Conservation (phyloP, 2,888 invertebrate species). For the Dioctria linearis region DNA sequence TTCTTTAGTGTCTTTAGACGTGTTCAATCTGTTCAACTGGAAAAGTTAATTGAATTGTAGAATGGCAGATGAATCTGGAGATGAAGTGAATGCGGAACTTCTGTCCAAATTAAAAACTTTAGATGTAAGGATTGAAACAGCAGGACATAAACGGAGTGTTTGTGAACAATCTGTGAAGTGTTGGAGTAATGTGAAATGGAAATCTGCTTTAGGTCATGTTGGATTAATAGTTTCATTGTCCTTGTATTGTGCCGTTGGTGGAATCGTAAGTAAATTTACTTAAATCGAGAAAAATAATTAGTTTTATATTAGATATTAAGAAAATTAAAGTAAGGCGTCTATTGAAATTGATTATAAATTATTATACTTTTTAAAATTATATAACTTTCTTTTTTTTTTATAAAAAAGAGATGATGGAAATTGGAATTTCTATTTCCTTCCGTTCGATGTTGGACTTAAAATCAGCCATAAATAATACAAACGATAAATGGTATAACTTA, state of each 20-base stretch:
- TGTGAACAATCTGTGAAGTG: constrained; percentile 62
- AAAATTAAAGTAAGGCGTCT: no score
- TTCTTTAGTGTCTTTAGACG: not conserved
- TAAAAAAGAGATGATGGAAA: no score
- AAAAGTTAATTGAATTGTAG: constrained; percentile 2
- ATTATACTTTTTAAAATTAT: no score
- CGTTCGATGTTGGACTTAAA: no score
- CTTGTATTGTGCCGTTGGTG: constrained; percentile 85
- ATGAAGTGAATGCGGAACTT: constrained; percentile 69
- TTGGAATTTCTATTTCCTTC: no score
- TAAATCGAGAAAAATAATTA: no score
- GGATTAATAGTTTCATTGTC: constrained; percentile 83
- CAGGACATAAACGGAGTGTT: constrained; percentile 57
- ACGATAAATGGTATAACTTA: no score
- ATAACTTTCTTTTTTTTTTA: no score
- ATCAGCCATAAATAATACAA: no score
- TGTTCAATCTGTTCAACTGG: not conserved
- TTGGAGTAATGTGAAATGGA: constrained; percentile 76
- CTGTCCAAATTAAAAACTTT: constrained; percentile 69
- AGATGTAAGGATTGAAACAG: constrained; percentile 63
- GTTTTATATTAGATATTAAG: no score
- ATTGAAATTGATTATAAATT: no score
- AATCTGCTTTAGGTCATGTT: constrained; percentile 80
- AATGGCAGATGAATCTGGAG: constrained; percentile 64
- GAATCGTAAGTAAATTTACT: constrained; percentile 78